Evolutionary conservation across 2,797 vertebrate genomes (phyloP).

Genomic region (Siniperca obscura): DNA sequence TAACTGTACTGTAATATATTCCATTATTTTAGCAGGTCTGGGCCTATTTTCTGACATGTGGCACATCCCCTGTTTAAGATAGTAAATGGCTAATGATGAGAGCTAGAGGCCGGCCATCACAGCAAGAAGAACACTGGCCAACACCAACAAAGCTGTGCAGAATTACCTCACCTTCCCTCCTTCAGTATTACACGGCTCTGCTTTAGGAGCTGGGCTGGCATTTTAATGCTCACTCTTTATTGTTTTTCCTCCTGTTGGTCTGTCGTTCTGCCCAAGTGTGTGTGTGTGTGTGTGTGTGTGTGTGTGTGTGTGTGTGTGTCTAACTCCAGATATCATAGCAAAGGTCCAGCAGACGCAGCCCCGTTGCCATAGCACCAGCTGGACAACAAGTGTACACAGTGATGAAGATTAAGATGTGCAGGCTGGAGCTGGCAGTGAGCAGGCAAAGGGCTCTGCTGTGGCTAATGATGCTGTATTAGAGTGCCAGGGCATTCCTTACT

Average conservation of each 20-base stretch:
- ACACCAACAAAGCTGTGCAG: constrained; percentile 35
- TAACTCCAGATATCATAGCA: constrained; percentile 60
- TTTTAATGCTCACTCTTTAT: constrained; percentile 61
- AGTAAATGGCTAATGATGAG: constrained; percentile 47
- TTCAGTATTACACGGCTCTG: constrained; percentile 33
- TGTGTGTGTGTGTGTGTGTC: constrained; percentile 13
- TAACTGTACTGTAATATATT: constrained; percentile 20
- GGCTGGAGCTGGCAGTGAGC: constrained; percentile 56
- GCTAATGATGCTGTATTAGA: constrained; percentile 46
- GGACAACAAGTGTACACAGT: constrained; percentile 82
- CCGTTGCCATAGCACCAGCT: constrained; percentile 72
- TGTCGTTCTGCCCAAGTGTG: constrained; percentile 35
- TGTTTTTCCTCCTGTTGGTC: constrained; percentile 55
- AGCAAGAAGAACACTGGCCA: constrained; percentile 23
- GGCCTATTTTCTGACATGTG: constrained; percentile 11
- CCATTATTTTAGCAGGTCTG: not conserved
- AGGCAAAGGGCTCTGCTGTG: constrained; percentile 39
- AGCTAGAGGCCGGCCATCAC: constrained; percentile 13
- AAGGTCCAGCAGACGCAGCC: constrained; percentile 42
- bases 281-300: constrained; percentile 32
- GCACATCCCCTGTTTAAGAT: constrained; percentile 4
- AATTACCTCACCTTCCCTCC: constrained; percentile 24
- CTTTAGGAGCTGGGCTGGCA: constrained; percentile 37
- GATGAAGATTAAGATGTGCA: constrained; percentile 66
- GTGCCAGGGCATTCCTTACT: constrained; percentile 72